Evolutionary conservation across 2,888 invertebrate genomes (phyloP), one percentile per base, ranked within the genome.

Genomic region (Leptinotarsa juncta): DNA sequence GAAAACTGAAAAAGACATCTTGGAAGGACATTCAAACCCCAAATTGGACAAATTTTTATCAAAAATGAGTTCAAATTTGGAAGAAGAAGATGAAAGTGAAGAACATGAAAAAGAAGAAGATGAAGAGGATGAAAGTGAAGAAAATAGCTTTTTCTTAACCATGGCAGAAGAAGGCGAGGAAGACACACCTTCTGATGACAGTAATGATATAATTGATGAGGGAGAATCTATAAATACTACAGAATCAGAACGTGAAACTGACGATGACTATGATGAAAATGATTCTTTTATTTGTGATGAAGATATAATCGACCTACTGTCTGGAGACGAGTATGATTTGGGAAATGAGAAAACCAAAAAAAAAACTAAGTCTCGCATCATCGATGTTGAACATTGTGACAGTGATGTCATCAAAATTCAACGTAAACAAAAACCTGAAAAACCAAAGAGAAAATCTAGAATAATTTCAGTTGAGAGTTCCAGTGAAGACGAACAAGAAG

Each of bases 101-200:
- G 18, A 20, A 51, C n/a, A 51, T n/a, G 16, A 51, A 16, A 16
- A 16, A 12, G 77, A 77, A 65, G 74, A 69, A 49, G 71, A 78
- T 26, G 79, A 77, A 15, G 71, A 78, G 23, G 75, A 77, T 18
- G 70, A 72, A 32, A 42, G 4, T 14, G 72, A 73, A 53, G 72
- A 70, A 15, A 77, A 79, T 62, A 78, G 72, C 15, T 83, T 82
- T 71, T 67, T 87, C 12, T 84, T 83, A 75, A 83, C 83, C 70
- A 83, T 84, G 81, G 87, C 87, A 16, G 84, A 84, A 72, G 88
- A 88, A 83, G 87, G 85, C 18, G 86, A 87, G 79, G 87, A 87
- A 80, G 87, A 86, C 69, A 86, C 86, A 4, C 86, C 87, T 15
- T 85, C 85, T 51, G 86, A 86, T 80, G 86, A 81, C 42, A 87